phyloP scores from a whole-genome alignment of 2,113 vertebrate species.

The Trematomus loennbergii region DNA sequence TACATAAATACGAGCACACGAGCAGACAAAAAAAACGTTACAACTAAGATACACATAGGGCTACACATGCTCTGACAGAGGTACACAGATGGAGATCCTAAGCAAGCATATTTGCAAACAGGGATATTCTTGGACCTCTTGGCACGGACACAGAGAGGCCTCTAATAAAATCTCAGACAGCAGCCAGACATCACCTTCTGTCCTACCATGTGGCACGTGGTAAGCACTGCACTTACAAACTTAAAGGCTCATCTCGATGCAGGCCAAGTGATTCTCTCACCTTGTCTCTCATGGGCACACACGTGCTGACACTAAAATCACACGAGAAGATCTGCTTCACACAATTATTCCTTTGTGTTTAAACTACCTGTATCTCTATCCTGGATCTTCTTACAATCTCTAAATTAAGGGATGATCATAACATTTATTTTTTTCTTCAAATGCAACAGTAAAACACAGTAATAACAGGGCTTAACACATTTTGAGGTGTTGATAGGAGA shows the following conservation, averaged over 20 bases:
- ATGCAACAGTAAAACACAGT: not conserved
- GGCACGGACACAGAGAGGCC: slow-evolving; percentile 72
- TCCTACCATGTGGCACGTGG: slow-evolving; percentile 60
- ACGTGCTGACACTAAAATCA: slow-evolving; percentile 54
- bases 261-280: slow-evolving; percentile 35
- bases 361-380: slow-evolving; percentile 8
- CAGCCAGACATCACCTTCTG: slow-evolving; percentile 78
- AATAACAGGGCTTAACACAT: slow-evolving; percentile 24
- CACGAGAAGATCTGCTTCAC: slow-evolving; percentile 28
- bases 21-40: slow-evolving; percentile 22
- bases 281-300: slow-evolving; percentile 50
- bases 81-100: slow-evolving; percentile 48
- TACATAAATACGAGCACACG: slow-evolving; percentile 13
- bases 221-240: slow-evolving; percentile 46
- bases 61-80: slow-evolving; percentile 44
- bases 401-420: slow-evolving; percentile 23
- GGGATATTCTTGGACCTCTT: slow-evolving; percentile 74
- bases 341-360: not conserved
- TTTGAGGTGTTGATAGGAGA: slow-evolving; percentile 4
- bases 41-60: slow-evolving; percentile 9
- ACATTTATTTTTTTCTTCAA: no score
- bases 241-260: slow-evolving; percentile 42
- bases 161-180: slow-evolving; percentile 76
- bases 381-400: not conserved
- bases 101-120: slow-evolving; percentile 65